A percentile compares a stretch with the other conserved stretches of the same genome.
Evolutionary conservation across 1,140 invertebrate species (phyloP).

Genomic region (Limonius californicus): DNA sequence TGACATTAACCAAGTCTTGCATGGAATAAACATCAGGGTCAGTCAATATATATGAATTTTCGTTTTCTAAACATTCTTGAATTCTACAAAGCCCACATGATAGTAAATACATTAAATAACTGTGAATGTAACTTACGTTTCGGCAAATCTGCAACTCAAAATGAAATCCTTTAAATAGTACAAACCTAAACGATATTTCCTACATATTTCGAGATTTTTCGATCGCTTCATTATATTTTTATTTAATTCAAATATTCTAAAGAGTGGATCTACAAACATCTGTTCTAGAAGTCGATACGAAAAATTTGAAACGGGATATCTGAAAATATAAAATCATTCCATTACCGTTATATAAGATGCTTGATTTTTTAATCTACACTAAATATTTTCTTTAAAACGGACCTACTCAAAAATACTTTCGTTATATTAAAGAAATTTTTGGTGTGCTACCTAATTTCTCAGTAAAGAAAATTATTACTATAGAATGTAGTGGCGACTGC

Average conservation of each 20-base stretch:
- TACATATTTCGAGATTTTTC: slow-evolving; percentile 58
- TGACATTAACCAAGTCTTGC: slow-evolving; percentile 68
- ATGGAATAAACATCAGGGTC: slow-evolving; percentile 75
- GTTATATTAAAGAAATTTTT: too few relatives aligned
- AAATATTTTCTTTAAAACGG: too few relatives aligned
- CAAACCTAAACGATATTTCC: slow-evolving; percentile 61
- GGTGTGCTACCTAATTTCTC: too few relatives aligned
- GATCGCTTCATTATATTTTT: slow-evolving; percentile 61
- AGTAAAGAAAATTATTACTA: too few relatives aligned
- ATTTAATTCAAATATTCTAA: slow-evolving; percentile 71
- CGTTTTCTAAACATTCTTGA: slow-evolving; percentile 54
- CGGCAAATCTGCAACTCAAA: slow-evolving; percentile 59
- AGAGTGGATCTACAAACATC: slow-evolving; percentile 76
- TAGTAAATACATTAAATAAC: too few relatives aligned
- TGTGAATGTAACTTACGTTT: slow-evolving; percentile 50
- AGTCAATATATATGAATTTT: slow-evolving; percentile 58
- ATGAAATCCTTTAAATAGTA: slow-evolving; percentile 68
- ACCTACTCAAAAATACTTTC: too few relatives aligned
- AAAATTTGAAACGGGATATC: slow-evolving; percentile 79
- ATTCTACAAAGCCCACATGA: slow-evolving; percentile 49
- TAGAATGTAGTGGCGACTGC: too few relatives aligned
- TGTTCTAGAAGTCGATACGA: slow-evolving; percentile 72
- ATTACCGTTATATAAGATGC: too few relatives aligned
- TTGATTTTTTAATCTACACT: too few relatives aligned
- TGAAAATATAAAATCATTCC: slow-evolving; percentile 36